Conservation (phyloP, 1,140 invertebrate species). For the Philopotamus ludificatus region DNA sequence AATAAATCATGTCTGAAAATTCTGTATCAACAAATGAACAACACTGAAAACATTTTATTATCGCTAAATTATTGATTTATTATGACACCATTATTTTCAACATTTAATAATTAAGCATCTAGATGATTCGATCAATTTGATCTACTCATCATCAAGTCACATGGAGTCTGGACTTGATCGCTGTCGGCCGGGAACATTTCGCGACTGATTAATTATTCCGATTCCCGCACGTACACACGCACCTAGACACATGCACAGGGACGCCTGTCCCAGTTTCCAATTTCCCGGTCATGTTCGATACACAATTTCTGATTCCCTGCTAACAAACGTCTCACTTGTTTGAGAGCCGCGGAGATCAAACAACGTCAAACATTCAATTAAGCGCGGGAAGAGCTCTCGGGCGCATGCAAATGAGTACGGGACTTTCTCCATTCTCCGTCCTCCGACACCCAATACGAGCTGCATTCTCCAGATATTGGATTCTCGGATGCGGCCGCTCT, state of each 20-base stretch:
- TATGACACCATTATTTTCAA: too few species aligned
- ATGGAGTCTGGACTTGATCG: too few species aligned
- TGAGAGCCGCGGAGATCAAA: conserved; percentile 13
- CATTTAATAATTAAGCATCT: too few species aligned
- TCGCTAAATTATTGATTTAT: too few species aligned
- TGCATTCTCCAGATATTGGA: background rate
- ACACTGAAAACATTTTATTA: too few species aligned
- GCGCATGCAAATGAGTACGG: background rate
- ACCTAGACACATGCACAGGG: background rate
- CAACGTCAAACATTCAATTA: conserved; percentile 25
- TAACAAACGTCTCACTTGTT: background rate
- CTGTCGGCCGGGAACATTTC: too few species aligned
- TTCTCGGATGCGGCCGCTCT: too few species aligned
- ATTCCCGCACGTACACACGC: background rate
- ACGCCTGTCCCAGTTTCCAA: conserved; percentile 9
- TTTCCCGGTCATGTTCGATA: conserved; percentile 1
- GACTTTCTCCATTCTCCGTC: background rate
- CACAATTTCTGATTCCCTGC: background rate
- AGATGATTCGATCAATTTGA: too few species aligned
- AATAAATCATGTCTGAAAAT: too few species aligned
- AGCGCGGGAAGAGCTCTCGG: background rate
- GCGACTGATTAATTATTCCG: conserved; percentile 8
- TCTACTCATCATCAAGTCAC: too few species aligned
- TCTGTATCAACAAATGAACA: too few species aligned
- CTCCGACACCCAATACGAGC: background rate